phyloP scores from a whole-genome alignment of 2,797 vertebrate genomes.

The Pterois miles region DNA sequence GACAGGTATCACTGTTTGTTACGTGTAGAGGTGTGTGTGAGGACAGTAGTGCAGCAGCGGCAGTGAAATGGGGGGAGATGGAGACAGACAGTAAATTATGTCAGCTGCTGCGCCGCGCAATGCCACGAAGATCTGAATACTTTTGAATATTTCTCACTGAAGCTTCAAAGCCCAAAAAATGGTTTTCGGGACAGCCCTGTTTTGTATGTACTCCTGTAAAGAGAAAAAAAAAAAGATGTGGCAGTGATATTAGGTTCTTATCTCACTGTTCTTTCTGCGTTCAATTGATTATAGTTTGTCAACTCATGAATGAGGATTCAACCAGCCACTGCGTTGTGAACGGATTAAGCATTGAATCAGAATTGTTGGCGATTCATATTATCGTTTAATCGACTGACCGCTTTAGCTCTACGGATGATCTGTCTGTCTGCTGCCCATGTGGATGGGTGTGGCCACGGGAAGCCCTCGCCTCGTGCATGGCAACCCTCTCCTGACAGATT shows the following conservation, averaged over 20 bases:
- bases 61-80: too few species aligned
- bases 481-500: constrained; percentile 57
- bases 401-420: neutral
- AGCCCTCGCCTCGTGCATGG: constrained; percentile 20
- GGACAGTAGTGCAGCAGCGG: too few species aligned
- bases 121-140: too few species aligned
- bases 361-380: neutral
- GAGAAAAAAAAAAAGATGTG: neutral
- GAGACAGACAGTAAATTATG: too few species aligned
- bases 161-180: too few species aligned
- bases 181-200: neutral
- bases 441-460: constrained; percentile 48
- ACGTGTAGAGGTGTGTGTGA: too few species aligned
- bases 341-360: neutral
- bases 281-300: neutral
- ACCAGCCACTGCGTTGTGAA: neutral
- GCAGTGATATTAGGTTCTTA: neutral
- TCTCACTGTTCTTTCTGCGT: neutral
- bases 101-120: too few species aligned
- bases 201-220: neutral
- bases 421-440: constrained; percentile 32
- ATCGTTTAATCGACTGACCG: neutral
- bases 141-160: too few species aligned
- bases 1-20: too few species aligned
- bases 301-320: neutral